Percentiles rank a stretch among this genome's conserved stretches.
Conservation (phyloP, 2,888 invertebrate species). For the Drosophila demipolita region DNA sequence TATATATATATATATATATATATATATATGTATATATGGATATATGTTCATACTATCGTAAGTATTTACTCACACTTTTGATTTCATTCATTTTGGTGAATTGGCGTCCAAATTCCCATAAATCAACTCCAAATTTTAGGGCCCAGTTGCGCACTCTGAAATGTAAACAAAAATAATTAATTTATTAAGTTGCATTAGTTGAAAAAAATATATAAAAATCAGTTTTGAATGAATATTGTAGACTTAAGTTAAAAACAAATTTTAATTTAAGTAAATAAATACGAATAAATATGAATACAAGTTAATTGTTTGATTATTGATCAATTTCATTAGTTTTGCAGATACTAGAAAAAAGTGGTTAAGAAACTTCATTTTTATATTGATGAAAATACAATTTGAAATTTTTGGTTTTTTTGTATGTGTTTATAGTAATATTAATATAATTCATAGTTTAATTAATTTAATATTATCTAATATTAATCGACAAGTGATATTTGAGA, state of each 20-base stretch:
- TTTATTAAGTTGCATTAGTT: constrained; percentile 12
- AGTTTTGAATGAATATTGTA: background rate
- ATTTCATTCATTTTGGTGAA: constrained; percentile 95
- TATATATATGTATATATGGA: background rate
- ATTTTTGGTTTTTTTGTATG: background rate
- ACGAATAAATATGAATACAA: background rate
- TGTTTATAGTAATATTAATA: background rate
- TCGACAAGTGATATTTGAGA: background rate
- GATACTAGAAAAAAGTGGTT: no score
- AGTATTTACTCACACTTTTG: constrained; percentile 90
- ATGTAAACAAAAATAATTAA: constrained; percentile 80
- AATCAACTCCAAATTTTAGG: constrained; percentile 94
- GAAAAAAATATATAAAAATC: background rate
- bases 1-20: background rate
- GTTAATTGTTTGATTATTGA: background rate
- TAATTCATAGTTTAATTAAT: no score
- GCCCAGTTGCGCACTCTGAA: constrained; percentile 97
- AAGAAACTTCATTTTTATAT: background rate
- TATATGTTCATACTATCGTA: background rate
- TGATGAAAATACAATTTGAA: background rate
- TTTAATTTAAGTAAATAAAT: background rate
- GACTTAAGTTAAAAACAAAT: background rate
- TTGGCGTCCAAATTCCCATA: constrained; percentile 95
- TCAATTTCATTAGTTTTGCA: background rate
- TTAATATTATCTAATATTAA: background rate